phyloP scores from a whole-genome alignment of 2,113 vertebrate species.

The Burhinus oedicnemus region DNA sequence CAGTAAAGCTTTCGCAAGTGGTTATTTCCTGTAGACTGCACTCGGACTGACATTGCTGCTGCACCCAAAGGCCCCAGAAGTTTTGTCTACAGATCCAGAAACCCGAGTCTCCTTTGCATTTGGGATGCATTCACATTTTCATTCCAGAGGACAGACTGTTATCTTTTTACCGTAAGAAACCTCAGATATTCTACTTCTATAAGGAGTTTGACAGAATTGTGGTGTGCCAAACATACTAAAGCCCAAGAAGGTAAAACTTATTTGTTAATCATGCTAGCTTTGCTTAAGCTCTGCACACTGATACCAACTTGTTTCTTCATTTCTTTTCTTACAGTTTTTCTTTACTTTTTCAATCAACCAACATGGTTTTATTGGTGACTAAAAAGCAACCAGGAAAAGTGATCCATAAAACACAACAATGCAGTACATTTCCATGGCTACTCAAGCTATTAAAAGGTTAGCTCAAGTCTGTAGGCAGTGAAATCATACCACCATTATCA shows the following conservation, averaged over 20 bases:
- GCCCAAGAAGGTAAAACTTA: not conserved
- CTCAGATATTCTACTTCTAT: not conserved
- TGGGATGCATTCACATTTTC: not conserved
- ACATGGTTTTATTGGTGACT: not conserved
- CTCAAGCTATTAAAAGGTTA: conserved; percentile 12
- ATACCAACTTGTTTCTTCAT: not conserved
- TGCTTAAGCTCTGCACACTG: not conserved
- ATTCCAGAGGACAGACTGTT: not conserved
- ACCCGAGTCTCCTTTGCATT: not conserved
- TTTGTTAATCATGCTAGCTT: not conserved
- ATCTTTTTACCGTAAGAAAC: not conserved
- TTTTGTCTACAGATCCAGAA: not conserved
- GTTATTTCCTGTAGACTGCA: not conserved
- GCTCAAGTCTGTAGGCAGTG: conserved; percentile 8
- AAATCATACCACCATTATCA: not conserved
- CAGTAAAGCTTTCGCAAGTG: not conserved
- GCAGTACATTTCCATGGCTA: not conserved
- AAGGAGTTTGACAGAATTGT: not conserved
- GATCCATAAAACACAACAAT: conserved; percentile 4
- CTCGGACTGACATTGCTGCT: not conserved
- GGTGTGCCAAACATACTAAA: not conserved
- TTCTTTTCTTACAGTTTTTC: not conserved
- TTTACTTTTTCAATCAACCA: not conserved
- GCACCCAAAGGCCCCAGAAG: not conserved
- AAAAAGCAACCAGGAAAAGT: not conserved